These are phyloP conservation scores for Plusia festucae DNA, from an alignment of 2,888 invertebrate genomes.

Conservation along the genomic window DNA sequence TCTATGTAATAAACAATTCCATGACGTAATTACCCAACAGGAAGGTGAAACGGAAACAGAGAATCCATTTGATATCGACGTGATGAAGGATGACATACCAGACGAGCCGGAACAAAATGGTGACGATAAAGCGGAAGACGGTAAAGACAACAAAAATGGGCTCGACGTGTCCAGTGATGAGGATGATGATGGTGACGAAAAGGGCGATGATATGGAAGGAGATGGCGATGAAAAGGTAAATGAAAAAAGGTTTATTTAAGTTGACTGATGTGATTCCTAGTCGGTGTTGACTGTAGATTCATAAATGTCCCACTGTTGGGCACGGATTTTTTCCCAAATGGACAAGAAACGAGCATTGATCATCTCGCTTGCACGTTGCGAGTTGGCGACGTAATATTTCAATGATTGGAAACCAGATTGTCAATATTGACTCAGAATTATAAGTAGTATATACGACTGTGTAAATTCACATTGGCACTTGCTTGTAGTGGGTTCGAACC, in stretches of 20 bases:
- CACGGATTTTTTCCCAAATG: too few relatives aligned
- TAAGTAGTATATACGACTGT: too few relatives aligned
- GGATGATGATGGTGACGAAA: slow-evolving; percentile 74
- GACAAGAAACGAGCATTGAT: too few relatives aligned
- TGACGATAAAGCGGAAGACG: slow-evolving; percentile 73
- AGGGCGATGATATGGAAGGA: slow-evolving; percentile 60
- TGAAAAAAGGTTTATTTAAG: background rate
- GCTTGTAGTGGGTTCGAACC: too few relatives aligned
- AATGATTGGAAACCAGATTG: too few relatives aligned
- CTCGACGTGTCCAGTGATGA: slow-evolving; percentile 87
- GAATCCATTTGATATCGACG: slow-evolving; percentile 96
- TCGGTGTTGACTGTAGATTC: too few relatives aligned
- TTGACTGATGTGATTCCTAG: background rate
- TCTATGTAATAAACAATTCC: too few relatives aligned
- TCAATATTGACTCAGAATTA: too few relatives aligned
- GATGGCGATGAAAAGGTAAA: slow-evolving; percentile 63
- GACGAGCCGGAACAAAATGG: slow-evolving; percentile 77
- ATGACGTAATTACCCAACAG: slow-evolving; percentile 56
- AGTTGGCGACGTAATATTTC: too few relatives aligned
- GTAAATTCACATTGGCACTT: too few relatives aligned
- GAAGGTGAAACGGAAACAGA: slow-evolving; percentile 91
- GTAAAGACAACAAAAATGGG: slow-evolving; percentile 78
- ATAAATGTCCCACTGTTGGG: too few relatives aligned
- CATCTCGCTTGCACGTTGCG: too few relatives aligned
- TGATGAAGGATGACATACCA: slow-evolving; percentile 91